Evolutionary conservation across 2,888 invertebrate genomes (phyloP).

Genomic region (Amiota minor): DNA sequence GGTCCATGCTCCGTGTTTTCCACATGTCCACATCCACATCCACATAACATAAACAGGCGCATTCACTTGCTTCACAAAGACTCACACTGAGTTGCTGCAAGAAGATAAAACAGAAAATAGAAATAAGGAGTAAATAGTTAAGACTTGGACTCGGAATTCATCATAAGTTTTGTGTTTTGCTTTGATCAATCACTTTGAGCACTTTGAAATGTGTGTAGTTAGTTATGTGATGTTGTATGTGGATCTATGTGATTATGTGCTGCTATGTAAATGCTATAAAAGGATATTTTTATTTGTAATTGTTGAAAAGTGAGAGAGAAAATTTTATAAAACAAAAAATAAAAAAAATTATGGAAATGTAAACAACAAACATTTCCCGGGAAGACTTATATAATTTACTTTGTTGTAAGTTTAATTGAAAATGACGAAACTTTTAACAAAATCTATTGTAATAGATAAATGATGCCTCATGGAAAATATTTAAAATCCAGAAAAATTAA

Average conservation of each 20-base stretch:
- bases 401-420: constrained; percentile 54
- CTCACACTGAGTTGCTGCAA: constrained; percentile 15
- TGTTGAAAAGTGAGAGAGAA: neutral
- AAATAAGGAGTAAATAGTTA: neutral
- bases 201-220: constrained; percentile 58
- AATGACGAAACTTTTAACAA: too few relatives aligned
- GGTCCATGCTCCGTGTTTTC: neutral
- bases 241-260: constrained; percentile 49
- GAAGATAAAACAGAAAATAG: constrained; percentile 8
- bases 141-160: constrained; percentile 18
- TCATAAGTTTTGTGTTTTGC: constrained; percentile 1
- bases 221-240: too few relatives aligned
- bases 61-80: constrained; percentile 6
- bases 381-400: constrained; percentile 15
- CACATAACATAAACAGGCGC: neutral
- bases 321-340: too few relatives aligned
- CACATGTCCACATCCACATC: constrained; percentile 8
- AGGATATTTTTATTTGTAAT: constrained; percentile 52
- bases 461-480: too few relatives aligned
- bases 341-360: too few relatives aligned
- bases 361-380: constrained; percentile 31
- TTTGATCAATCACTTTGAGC: constrained; percentile 40
- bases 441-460: too few relatives aligned
- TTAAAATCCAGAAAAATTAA: too few relatives aligned
- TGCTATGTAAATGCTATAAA: constrained; percentile 67